phyloP scores from a whole-genome alignment of 2,888 invertebrate genomes.

The Leptogaster cylindrica region DNA sequence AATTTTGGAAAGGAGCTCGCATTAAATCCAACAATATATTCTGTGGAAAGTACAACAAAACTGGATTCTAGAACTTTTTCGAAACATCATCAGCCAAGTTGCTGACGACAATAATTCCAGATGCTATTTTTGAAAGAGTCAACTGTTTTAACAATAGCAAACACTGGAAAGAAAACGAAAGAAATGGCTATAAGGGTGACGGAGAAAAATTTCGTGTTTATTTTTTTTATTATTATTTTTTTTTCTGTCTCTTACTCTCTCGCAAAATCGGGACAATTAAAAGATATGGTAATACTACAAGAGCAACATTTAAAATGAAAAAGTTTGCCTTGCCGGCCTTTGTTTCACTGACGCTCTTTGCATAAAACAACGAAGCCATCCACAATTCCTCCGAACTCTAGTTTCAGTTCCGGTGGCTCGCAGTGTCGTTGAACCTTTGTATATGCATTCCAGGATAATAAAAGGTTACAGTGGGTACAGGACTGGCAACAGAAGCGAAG shows the following conservation, averaged over 20 bases:
- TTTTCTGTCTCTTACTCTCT: background rate
- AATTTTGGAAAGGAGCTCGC: no score
- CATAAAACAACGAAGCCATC: conserved; percentile 1
- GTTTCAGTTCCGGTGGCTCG: conserved; percentile 11
- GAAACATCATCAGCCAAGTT: no score
- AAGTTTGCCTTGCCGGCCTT: conserved; percentile 6
- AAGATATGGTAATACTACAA: background rate
- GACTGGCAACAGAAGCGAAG: conserved; percentile 2
- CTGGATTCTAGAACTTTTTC: no score
- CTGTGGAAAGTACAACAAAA: no score
- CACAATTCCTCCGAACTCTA: background rate
- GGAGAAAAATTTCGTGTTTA: no score
- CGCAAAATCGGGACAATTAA: background rate
- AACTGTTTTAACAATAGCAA: background rate
- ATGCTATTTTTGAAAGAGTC: no score
- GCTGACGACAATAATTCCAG: no score
- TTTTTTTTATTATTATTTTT: no score
- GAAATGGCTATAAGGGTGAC: background rate
- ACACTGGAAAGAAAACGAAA: background rate
- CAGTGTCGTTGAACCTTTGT: background rate
- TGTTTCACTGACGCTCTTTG: conserved; percentile 14
- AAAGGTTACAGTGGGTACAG: background rate
- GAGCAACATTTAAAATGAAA: background rate
- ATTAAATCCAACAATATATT: no score
- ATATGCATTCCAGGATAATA: conserved; percentile 16